These are phyloP conservation scores for Pogonomyrmex californicus DNA, from an alignment of 1,140 invertebrate species.

Conservation along the genomic window DNA sequence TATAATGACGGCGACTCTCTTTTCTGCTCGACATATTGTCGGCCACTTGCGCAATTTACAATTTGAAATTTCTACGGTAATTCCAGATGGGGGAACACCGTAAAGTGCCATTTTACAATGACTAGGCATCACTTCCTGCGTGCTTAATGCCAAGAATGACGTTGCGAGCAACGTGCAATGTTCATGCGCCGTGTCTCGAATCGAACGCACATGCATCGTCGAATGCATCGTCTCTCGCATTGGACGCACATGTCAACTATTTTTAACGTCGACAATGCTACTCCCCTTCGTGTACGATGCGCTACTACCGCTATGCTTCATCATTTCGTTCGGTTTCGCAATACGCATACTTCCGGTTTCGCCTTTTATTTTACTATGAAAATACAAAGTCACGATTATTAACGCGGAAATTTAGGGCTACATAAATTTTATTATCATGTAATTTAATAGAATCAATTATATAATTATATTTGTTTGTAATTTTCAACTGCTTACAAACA, in stretches of 20 bases:
- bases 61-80: constrained; percentile 34
- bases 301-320: constrained; percentile 52
- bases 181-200: constrained; percentile 23
- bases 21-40: not conserved
- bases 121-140: constrained; percentile 28
- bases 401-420: constrained; percentile 44
- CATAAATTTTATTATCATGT: not conserved
- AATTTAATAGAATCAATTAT: not conserved
- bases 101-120: not conserved
- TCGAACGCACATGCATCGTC: constrained; percentile 22
- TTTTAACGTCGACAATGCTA: constrained; percentile 62
- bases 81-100: not conserved
- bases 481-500: not conserved
- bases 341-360: constrained; percentile 67
- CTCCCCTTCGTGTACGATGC: constrained; percentile 47
- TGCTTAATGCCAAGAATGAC: constrained; percentile 23
- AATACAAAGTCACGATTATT: constrained; percentile 60
- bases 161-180: constrained; percentile 35
- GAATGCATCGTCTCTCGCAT: constrained; percentile 20
- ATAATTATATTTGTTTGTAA: not conserved
- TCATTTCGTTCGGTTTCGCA: constrained; percentile 65
- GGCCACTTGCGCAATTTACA: constrained; percentile 2
- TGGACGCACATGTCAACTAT: constrained; percentile 57
- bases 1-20: not conserved
- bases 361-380: constrained; percentile 53